These are phyloP conservation scores for Podarcis muralis DNA, from an alignment of 2,113 vertebrate genomes.

Conservation along the genomic window DNA sequence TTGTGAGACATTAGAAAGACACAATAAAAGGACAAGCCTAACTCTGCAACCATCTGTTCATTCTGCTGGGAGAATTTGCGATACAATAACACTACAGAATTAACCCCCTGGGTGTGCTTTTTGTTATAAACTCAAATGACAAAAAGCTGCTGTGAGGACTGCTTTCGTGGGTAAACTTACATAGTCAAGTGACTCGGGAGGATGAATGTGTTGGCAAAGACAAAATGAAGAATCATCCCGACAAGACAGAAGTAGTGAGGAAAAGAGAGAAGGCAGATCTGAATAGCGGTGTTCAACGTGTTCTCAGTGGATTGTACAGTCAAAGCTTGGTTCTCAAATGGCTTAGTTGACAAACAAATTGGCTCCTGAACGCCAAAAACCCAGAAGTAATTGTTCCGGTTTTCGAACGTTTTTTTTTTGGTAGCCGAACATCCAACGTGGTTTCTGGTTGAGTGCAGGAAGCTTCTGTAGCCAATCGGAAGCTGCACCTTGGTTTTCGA, in stretches of 20 bases:
- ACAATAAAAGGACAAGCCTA: neutral
- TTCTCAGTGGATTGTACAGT: neutral
- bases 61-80: neutral
- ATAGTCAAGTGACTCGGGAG: neutral
- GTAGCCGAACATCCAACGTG: no score
- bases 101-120: neutral
- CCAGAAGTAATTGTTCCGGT: no score
- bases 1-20: neutral
- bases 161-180: neutral
- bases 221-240: neutral
- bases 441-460: no score
- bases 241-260: neutral
- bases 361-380: no score
- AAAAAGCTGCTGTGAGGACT: neutral
- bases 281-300: neutral
- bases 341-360: no score
- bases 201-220: neutral
- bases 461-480: no score
- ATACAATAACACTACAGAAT: neutral
- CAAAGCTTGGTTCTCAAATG: no score
- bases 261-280: neutral
- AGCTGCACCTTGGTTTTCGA: no score
- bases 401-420: no score
- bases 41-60: neutral
- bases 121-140: neutral